Evolutionary conservation across 2,888 invertebrate genomes (phyloP).

Genomic region (Diplolepis rosae): DNA sequence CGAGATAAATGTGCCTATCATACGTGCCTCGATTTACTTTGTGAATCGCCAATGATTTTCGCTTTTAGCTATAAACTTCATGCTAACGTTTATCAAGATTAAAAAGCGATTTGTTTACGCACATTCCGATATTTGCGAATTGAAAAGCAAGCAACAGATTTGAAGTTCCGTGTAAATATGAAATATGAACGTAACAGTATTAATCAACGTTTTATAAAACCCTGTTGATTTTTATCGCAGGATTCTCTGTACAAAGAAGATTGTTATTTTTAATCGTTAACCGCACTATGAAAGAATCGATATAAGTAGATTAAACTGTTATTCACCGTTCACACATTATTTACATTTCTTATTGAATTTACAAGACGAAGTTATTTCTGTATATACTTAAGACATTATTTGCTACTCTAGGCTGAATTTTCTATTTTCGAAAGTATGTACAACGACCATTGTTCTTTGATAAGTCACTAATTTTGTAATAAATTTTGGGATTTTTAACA

Average conservation of each 20-base stretch:
- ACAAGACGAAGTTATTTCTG: neutral
- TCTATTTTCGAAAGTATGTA: constrained; percentile 12
- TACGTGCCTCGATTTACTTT: constrained; percentile 1
- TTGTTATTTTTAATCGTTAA: constrained; percentile 5
- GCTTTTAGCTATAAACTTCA: neutral
- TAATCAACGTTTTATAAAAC: neutral
- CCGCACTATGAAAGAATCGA: neutral
- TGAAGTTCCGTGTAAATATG: constrained; percentile 18
- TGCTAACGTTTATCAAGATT: neutral
- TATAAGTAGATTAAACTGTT: neutral
- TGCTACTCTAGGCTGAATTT: neutral
- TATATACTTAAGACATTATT: neutral
- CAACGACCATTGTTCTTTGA: neutral
- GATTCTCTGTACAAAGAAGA: neutral
- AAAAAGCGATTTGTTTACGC: neutral
- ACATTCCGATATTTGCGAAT: neutral
- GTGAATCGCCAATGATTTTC: neutral
- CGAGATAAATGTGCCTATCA: constrained; percentile 19
- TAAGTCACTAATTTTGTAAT: constrained; percentile 25
- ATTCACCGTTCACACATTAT: neutral
- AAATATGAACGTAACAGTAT: constrained; percentile 14
- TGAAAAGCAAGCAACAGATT: constrained; percentile 1
- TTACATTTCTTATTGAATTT: neutral
- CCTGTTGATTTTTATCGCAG: neutral
- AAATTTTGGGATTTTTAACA: constrained; percentile 5